Conservation (phyloP, 2,113 vertebrate genomes). For the Neotragus pygmaeus region DNA sequence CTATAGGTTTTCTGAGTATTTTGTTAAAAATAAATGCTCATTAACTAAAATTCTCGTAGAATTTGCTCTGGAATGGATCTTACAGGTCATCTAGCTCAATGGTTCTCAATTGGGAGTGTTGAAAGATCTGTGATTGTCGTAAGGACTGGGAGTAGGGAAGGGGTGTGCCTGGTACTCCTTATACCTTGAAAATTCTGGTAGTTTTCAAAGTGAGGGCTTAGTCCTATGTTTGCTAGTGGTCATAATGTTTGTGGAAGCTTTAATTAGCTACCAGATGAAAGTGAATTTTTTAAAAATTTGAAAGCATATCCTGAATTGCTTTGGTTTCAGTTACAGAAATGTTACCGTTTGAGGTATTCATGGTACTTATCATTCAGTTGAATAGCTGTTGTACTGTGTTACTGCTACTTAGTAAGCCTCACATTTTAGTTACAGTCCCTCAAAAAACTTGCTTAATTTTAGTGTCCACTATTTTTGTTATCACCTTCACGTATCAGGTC, state of each 20-base stretch:
- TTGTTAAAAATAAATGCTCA: slow-evolving; percentile 1
- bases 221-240: background rate
- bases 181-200: background rate
- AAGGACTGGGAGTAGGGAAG: background rate
- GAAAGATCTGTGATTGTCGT: background rate
- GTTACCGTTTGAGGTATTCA: background rate
- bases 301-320: background rate
- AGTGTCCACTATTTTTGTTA: background rate
- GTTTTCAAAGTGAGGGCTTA: background rate
- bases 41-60: background rate
- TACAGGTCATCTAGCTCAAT: background rate
- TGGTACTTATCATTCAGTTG: background rate
- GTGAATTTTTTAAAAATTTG: background rate
- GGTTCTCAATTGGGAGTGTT: background rate
- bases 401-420: background rate
- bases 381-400: background rate
- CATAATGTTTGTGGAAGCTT: background rate
- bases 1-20: background rate
- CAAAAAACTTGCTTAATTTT: background rate
- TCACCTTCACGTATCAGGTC: background rate
- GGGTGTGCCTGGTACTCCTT: background rate
- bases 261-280: slow-evolving; percentile 7
- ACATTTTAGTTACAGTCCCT: background rate
- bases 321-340: background rate
- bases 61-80: background rate